These are phyloP conservation scores for Rhinoraja longicauda DNA, from an alignment of 2,797 vertebrate species.

Conservation along the genomic window DNA sequence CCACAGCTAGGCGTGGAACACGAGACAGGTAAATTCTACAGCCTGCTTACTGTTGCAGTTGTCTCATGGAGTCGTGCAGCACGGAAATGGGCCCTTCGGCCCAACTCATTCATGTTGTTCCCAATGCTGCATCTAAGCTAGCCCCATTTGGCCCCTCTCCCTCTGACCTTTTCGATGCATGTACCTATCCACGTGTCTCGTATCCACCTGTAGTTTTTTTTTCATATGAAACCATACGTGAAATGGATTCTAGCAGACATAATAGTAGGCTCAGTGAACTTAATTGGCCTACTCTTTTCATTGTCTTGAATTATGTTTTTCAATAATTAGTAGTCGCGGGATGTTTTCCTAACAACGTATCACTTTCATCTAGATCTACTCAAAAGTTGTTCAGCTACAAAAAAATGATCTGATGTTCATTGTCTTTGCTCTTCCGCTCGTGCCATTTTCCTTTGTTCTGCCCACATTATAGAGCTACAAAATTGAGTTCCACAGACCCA, in stretches of 20 bases:
- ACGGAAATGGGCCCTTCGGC: no score
- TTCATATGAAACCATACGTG: not conserved
- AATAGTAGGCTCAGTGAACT: not conserved
- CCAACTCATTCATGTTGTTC: no score
- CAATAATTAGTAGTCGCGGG: not conserved
- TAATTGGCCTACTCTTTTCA: not conserved
- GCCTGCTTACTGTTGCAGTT: not conserved
- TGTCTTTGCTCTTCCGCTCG: not conserved
- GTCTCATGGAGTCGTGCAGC: not conserved
- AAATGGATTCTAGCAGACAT: not conserved
- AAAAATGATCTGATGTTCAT: not conserved
- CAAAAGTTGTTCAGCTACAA: not conserved
- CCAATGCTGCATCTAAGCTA: no score
- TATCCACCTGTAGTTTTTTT: not conserved
- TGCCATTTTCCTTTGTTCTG: not conserved
- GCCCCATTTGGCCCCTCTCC: no score
- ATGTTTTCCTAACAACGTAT: not conserved
- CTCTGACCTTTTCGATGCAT: no score
- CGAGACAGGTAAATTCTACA: constrained; percentile 68
- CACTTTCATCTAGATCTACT: not conserved
- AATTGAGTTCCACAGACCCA: not conserved
- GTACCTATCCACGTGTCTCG: not conserved
- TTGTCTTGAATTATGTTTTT: not conserved
- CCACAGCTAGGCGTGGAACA: constrained; percentile 73
- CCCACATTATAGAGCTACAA: not conserved